These are phyloP conservation scores for Molorchus minor DNA, from an alignment of 2,888 invertebrate genomes.

Conservation along the genomic window DNA sequence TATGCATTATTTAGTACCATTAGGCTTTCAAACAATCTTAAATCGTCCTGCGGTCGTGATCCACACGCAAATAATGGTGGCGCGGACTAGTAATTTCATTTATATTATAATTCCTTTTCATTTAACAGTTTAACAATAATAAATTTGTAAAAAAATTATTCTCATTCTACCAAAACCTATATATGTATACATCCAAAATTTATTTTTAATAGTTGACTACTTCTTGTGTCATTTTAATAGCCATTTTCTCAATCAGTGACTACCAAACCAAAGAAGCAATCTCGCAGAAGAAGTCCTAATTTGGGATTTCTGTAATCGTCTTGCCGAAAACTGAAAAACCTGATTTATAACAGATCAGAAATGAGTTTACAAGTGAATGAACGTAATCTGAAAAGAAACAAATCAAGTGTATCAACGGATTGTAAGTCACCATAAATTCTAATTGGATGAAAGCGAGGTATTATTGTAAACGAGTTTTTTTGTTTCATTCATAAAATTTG, in stretches of 20 bases:
- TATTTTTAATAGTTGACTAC: too few relatives aligned
- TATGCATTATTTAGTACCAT: too few relatives aligned
- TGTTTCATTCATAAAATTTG: constrained; percentile 19
- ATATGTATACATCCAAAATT: neutral
- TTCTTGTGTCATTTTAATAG: too few relatives aligned
- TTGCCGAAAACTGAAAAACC: constrained; percentile 25
- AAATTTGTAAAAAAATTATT: neutral
- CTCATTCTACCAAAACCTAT: neutral
- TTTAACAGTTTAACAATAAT: too few relatives aligned
- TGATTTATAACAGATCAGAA: constrained; percentile 32
- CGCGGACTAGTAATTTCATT: too few relatives aligned
- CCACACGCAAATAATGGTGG: too few relatives aligned
- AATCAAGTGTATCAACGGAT: constrained; percentile 35
- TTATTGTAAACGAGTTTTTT: constrained; percentile 25
- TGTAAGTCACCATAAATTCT: constrained; percentile 25
- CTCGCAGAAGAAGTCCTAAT: constrained; percentile 2
- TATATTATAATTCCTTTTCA: too few relatives aligned
- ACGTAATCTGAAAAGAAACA: constrained; percentile 30
- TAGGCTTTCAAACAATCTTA: too few relatives aligned
- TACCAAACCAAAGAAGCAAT: neutral
- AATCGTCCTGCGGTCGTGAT: too few relatives aligned
- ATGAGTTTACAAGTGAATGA: constrained; percentile 36
- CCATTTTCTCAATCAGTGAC: neutral
- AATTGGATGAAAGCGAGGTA: constrained; percentile 17
- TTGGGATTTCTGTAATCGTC: constrained; percentile 25